These are phyloP conservation scores for Acromyrmex echinatior DNA, from an alignment of 1,140 invertebrate genomes.

Conservation along the genomic window DNA sequence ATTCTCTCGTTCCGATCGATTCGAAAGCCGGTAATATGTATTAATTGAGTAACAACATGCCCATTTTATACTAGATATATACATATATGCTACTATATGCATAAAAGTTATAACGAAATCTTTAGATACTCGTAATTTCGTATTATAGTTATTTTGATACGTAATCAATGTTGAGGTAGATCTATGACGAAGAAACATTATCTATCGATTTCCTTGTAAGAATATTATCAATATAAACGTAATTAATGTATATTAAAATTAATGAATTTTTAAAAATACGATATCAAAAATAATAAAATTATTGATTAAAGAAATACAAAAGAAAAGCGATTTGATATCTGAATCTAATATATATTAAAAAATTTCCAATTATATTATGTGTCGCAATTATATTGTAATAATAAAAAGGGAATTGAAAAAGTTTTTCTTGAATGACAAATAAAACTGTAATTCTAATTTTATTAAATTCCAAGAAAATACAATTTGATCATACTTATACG, in stretches of 20 bases:
- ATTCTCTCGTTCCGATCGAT: slow-evolving; percentile 27
- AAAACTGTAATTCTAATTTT: slow-evolving; percentile 26
- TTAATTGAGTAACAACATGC: slow-evolving; percentile 28
- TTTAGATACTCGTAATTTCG: slow-evolving; percentile 5
- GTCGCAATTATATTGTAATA: not conserved
- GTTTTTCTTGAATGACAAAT: not conserved
- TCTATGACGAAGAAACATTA: not conserved
- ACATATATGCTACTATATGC: not conserved
- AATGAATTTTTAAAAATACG: not conserved
- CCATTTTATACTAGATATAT: not conserved
- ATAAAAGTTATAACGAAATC: slow-evolving; percentile 11
- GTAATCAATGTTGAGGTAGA: slow-evolving; percentile 15
- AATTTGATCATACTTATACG: slow-evolving; percentile 23
- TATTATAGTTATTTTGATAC: not conserved
- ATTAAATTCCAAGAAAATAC: slow-evolving; percentile 36
- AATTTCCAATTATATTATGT: not conserved
- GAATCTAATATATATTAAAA: not conserved
- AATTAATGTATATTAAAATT: not conserved
- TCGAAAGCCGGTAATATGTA: slow-evolving; percentile 39
- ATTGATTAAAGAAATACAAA: not conserved
- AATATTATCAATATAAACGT: not conserved
- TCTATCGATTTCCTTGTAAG: slow-evolving; percentile 5
- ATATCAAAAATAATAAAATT: not conserved
- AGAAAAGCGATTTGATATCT: not conserved
- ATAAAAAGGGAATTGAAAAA: not conserved